phyloP scores from a whole-genome alignment of 2,797 vertebrate genomes.

The Neosalanx taihuensis region DNA sequence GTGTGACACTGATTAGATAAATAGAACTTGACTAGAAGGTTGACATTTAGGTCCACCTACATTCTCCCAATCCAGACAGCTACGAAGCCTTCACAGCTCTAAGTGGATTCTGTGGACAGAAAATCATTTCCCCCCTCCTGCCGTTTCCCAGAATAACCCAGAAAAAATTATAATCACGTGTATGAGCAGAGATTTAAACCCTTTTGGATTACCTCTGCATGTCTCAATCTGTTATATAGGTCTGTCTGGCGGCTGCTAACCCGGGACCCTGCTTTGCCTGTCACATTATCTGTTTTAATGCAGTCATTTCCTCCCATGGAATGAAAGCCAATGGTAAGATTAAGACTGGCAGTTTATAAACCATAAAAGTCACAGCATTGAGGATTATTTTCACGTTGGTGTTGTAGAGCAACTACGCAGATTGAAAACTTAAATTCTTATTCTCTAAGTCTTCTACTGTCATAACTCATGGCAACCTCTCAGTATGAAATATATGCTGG shows the following conservation, averaged over 20 bases:
- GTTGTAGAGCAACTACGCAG: neutral
- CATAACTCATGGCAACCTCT: no score
- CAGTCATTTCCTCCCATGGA: slow-evolving; percentile 58
- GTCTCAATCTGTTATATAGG: slow-evolving; percentile 74
- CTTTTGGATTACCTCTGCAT: slow-evolving; percentile 74
- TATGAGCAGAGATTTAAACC: slow-evolving; percentile 71
- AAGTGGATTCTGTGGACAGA: slow-evolving; percentile 41
- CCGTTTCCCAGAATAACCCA: slow-evolving; percentile 62
- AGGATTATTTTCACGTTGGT: neutral
- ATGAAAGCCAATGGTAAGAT: slow-evolving; percentile 55
- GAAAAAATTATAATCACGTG: slow-evolving; percentile 69
- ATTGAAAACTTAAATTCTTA: neutral
- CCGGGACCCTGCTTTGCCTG: slow-evolving; percentile 42
- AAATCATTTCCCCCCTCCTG: slow-evolving; percentile 43
- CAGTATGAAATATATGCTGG: no score
- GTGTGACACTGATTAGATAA: slow-evolving; percentile 1
- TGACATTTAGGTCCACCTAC: slow-evolving; percentile 24
- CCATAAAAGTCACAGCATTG: slow-evolving; percentile 28
- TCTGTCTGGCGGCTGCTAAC: slow-evolving; percentile 62
- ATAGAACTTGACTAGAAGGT: slow-evolving; percentile 20
- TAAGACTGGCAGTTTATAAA: slow-evolving; percentile 49
- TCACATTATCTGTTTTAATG: slow-evolving; percentile 66
- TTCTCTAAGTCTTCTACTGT: no score
- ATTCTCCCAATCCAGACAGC: slow-evolving; percentile 22
- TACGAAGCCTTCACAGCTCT: slow-evolving; percentile 18